Evolutionary conservation across 2,797 vertebrate species (phyloP), one percentile per base, ranked within the genome.

Genomic region (Poeciliopsis paucimaculata): DNA sequence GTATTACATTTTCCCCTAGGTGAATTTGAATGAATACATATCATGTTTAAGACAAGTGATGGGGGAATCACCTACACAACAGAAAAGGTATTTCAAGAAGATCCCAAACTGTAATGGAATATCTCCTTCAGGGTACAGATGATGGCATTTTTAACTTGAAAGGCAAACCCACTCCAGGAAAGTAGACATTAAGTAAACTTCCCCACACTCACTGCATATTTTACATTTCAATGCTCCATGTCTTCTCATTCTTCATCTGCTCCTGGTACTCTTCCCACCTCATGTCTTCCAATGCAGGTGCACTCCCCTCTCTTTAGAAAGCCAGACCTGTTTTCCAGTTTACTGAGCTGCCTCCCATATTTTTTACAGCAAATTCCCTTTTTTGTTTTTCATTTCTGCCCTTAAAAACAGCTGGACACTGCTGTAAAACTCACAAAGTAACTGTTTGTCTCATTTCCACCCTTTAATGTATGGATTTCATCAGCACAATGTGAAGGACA

Each of bases 281-380:
- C 55, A 62, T 75, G 70, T 70, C 76, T 70, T 82, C 80, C 77
- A 66, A 80, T 46, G 87, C 95, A 95, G 95, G 94, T 96, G 95
- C 89, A 86, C 82, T 85, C 60, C 86, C 86, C 86, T 87, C 89
- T 82, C 84, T 82, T 86, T 84, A 91, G 78, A 84, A 91, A 90
- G 82, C 80, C 88, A 87, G 83, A 92, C 86, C 80, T 90, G 87
- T 84, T 90, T 84, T 82, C 64, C 72, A 86, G 88, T 80, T 80
- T 78, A 76, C 4, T 34, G 77, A 81, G 81, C 83, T 81, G 83
- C 86, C 64, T 57, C 76, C 83, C 71, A 7, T 82, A 85, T 77
- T 20, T 51, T 92, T 86, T 77, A 82, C 90, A 87, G 84, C 85
- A 89, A 93, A 93, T 91, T 75, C 81, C 84, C 86, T 93, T 94